A percentile compares a stretch with the other conserved stretches of the same genome.
Evolutionary conservation across 2,113 vertebrate genomes (phyloP).

Genomic region (Rhadina sibilatrix): DNA sequence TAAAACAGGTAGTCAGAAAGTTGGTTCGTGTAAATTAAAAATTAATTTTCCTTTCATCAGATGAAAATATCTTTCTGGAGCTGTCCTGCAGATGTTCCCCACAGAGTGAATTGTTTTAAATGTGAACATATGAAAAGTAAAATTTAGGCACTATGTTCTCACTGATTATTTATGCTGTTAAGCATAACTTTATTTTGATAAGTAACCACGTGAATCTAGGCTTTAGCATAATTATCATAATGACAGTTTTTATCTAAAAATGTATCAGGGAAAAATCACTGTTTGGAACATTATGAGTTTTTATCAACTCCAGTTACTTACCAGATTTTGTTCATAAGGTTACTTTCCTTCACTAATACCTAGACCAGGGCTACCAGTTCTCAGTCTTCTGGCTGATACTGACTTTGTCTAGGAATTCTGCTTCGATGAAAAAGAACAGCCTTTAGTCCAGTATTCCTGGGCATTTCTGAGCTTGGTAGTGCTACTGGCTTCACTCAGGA

Average conservation of each 20-base stretch:
- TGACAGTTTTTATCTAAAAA: background rate
- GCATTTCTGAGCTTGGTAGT: background rate
- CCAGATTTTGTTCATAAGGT: background rate
- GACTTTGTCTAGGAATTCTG: background rate
- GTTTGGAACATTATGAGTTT: background rate
- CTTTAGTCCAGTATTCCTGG: background rate
- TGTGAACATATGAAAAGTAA: background rate
- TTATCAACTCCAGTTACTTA: background rate
- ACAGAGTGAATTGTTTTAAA: background rate
- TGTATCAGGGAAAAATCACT: fast-evolving
- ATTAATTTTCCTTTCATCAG: background rate
- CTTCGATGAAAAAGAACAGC: background rate
- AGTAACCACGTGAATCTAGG: background rate
- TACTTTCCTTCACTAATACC: background rate
- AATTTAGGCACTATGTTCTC: background rate
- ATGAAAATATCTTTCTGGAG: background rate
- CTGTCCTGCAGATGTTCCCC: background rate
- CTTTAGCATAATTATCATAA: background rate
- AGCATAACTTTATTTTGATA: background rate
- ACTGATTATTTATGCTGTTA: background rate
- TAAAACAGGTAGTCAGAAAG: background rate
- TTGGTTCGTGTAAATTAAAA: background rate
- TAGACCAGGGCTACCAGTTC: background rate
- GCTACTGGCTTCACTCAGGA: background rate
- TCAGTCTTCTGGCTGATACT: background rate